Base-by-base conservation (phyloP, 1,140 invertebrate species). In the Drosophila parabipectinata region DNA sequence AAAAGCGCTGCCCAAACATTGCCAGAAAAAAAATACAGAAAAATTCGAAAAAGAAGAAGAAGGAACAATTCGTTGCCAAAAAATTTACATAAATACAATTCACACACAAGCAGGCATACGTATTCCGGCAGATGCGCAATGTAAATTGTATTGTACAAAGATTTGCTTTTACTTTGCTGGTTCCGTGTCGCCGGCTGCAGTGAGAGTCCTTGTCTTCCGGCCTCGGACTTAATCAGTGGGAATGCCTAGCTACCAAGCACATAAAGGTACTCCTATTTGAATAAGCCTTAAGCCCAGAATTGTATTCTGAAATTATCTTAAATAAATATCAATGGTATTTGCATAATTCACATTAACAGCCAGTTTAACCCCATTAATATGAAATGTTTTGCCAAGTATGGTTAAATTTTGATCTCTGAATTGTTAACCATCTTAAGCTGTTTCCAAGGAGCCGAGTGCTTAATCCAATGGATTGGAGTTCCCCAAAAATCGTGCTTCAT, bases 101-200 rank as follows among this genome's bases (percentile, higher is more conserved):
- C 44, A 50, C 39, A 26, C 24, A 41, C 37, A 69, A n/a, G 47
- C 18, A 55, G 14, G 41, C 15, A 15, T 18, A 18, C 30, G 62
- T 10, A 54, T 37, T 15, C 10, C n/a, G 51, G 66, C 58, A 67
- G 81, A 77, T 71, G 77, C 39, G 67, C 59, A 69, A 79, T 77
- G 76, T 61, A 66, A 66, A 80, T 79, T 66, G 52, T 44, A 69
- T 18, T 60, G 79, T 53, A 79, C 74, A 81, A 61, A 72, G 74
- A 81, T 81, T 87, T 51, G 63, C 73, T 68, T 72, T 78, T 71
- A 59, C 63, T 21, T 21, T 21, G 21, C 21, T 21, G 48, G 61
- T 75, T 50, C 55, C 51, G 32, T 51, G 18, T 62, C 39, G 34
- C 28, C 48, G 37, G 44, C 9, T 69, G n/a, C 53, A 41, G 41